Conservation (phyloP, 2,113 vertebrate genomes). For the Rhodinocichla rosea region DNA sequence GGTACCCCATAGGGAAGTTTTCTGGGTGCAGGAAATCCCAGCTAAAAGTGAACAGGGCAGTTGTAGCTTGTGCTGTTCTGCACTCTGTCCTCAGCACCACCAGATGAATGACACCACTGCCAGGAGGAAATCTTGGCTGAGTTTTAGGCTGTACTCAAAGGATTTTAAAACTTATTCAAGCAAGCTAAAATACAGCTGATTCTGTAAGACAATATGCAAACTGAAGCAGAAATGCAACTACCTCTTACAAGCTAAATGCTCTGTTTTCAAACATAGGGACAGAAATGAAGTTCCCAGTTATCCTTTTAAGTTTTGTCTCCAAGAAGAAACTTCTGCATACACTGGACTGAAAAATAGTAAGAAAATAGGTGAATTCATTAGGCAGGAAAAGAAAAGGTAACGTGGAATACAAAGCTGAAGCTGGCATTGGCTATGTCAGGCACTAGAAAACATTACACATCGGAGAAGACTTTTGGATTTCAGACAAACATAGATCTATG, state of each 20-base stretch:
- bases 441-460: neutral
- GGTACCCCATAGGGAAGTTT: accelerated
- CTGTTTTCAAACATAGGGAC: neutral
- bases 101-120: neutral
- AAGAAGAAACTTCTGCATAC: neutral
- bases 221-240: neutral
- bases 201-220: neutral
- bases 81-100: neutral
- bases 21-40: neutral
- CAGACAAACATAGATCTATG: neutral
- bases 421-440: neutral
- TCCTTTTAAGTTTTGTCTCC: neutral
- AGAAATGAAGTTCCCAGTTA: neutral
- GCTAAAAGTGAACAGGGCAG: accelerated
- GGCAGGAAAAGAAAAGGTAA: neutral
- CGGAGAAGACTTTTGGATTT: neutral
- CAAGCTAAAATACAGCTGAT: neutral
- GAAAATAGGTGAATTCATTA: neutral
- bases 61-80: neutral
- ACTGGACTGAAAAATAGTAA: neutral
- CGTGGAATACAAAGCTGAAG: neutral
- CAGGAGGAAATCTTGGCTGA: neutral
- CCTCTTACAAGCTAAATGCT: neutral
- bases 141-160: neutral
- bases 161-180: neutral